Evolutionary conservation across 2,888 invertebrate species (phyloP).

Genomic region (Bellardia pandia): DNA sequence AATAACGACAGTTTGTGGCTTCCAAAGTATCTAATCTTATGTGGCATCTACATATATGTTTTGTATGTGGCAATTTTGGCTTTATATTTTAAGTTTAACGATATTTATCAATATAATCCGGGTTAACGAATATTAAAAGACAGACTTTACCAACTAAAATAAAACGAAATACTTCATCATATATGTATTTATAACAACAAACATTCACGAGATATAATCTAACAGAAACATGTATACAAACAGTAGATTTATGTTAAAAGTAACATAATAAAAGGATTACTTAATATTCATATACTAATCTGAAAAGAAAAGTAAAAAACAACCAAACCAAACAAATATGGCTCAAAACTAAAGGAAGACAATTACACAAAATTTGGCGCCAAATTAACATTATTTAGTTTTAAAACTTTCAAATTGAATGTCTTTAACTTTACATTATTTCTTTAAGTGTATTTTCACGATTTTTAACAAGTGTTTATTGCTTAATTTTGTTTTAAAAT

Average conservation of each 20-base stretch:
- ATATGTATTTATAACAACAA: background rate
- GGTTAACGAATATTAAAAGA: conserved; percentile 58
- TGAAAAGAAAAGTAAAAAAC: background rate
- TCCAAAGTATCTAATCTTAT: conserved; percentile 64
- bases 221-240: conserved; percentile 27
- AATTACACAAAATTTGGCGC: conserved; percentile 26
- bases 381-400: background rate
- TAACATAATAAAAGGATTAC: conserved; percentile 54
- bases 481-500: conserved; percentile 27
- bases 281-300: conserved; percentile 37
- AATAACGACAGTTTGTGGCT: conserved; percentile 67
- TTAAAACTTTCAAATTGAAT: background rate
- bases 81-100: conserved; percentile 29
- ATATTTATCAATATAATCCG: conserved; percentile 71
- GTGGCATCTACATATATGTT: conserved; percentile 46
- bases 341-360: conserved; percentile 32
- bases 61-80: conserved; percentile 44
- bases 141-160: background rate
- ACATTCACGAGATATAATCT: conserved; percentile 41
- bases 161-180: conserved; percentile 12
- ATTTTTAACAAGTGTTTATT: conserved; percentile 22
- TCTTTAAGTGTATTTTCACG: background rate
- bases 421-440: background rate
- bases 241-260: conserved; percentile 48
- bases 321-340: background rate